Base-by-base conservation (phyloP, 2,113 vertebrate genomes). In the Pygoscelis adeliae region DNA sequence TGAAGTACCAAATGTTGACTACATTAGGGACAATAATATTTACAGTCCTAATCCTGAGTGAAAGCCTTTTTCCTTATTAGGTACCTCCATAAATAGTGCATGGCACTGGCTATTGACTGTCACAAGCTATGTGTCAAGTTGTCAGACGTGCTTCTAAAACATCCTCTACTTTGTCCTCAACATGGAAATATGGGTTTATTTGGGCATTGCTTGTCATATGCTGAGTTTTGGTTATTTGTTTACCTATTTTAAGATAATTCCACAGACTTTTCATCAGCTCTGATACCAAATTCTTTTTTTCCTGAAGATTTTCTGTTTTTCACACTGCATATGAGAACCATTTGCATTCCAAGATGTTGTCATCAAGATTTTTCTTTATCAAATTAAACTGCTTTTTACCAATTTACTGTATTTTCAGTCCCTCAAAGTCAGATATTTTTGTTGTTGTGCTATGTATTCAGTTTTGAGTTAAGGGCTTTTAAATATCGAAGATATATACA, bases 391-490 rank as follows among this genome's bases (percentile, higher is more conserved):
- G 3, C 21, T 66, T 95, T 83, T 65, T 81, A 53, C 71, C 89
- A 36, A 58, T 77, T 89, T 70, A 58, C 76, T 80, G 20, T 65
- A 6, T 87, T 94, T 72, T 58, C n/a, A 58, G 53, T 87, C 85
- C 23, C 52, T 96, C 34, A 36, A 87, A 94, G 66, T 86, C 47
- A 71, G 72, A 23, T 53, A 13, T 65, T 83, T 79, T 80, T 74
- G 36, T 49, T 66, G 25, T 88, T 97, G 66, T 72, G 21, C 14
- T 78, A 20, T n/a, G 82, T 82, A 96, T 83, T 94, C 95, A 53
- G 50, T 87, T 98, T 97, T 91, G 89, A 97, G 82, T 78, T 84
- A 40, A 38, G 32, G 59, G 46, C 58, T 95, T 95, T 97, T 97
- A 97, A 97, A 87, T 89, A 93, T 77, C 20, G 18, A 95, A 91